A percentile compares a stretch with the other conserved stretches of the same genome.
Evolutionary conservation across 2,113 vertebrate species (phyloP).

Genomic region (Halcyon malimbica): DNA sequence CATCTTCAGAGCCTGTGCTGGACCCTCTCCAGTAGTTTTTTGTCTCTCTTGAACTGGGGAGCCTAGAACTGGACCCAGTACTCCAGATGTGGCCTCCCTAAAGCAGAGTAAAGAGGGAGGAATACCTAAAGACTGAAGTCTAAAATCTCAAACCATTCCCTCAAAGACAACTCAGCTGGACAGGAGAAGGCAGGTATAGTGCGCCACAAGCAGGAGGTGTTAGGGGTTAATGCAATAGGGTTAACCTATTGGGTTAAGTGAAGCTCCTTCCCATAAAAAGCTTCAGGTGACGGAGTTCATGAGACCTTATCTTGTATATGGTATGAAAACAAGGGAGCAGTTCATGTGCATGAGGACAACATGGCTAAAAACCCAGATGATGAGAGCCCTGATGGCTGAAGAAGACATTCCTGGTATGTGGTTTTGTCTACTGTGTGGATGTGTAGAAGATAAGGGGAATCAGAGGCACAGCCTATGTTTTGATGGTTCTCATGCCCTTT

Average conservation of each 20-base stretch:
- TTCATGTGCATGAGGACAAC: neutral
- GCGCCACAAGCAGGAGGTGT: neutral
- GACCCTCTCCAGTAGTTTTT: too few relatives aligned
- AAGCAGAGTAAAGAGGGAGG: too few relatives aligned
- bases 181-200: neutral
- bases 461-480: neutral
- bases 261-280: neutral
- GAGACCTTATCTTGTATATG: neutral
- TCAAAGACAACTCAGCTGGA: neutral
- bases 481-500: neutral
- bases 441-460: neutral
- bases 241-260: rapidly evolving
- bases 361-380: rapidly evolving
- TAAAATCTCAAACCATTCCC: neutral
- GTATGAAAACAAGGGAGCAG: neutral
- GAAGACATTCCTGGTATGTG: neutral
- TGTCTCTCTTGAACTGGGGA: too few relatives aligned
- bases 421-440: neutral
- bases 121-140: too few relatives aligned
- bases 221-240: neutral
- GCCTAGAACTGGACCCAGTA: too few relatives aligned
- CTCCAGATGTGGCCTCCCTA: too few relatives aligned
- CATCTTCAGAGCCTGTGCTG: too few relatives aligned
- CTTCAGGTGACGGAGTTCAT: neutral
- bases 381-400: neutral